Evolutionary conservation across 2,888 invertebrate species (phyloP), one percentile per base, ranked within the genome.

Genomic region (Penaeus monodon): DNA sequence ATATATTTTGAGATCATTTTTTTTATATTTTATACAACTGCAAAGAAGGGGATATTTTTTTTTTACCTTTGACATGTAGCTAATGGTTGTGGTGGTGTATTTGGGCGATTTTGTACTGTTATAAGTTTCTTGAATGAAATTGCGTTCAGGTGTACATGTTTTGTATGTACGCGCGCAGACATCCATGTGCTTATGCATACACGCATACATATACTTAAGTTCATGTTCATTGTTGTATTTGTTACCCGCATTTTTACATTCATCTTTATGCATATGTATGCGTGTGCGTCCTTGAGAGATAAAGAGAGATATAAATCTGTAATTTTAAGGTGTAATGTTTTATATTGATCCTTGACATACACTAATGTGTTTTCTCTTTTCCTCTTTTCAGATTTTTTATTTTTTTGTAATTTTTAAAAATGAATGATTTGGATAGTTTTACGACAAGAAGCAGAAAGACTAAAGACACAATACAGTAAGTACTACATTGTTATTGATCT

Each of bases 401-500:
- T 88, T 84, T 88, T 89, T 89, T 89, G 86, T 88, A 89, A 89
- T 86, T 86, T 88, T 84, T 89, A 89, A 86, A 88, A 89, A 89
- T 89, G 89, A 89, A 89, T 88, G 89, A 88, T 89, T 88, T 89
- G 88, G 89, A 89, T 88, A 89, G 88, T 88, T 89, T 89, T 89
- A 88, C 89, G 89, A 83, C 89, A 89, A 88, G 89, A 89, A 89
- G 88, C 88, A 82, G 89, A 89, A 76, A 86, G 89, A 88, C 88
- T 89, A 88, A 89, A 89, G 86, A 89, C 79, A 89, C 85, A 79
- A 88, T 88, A 81, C 81, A 89, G 89, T 89, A 88, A 89, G 88
- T 89, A 89, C 84, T 57, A 38, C 57, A 57, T 57, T 57, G 57
- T 57, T 57, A 57, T 57, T 57, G 57, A 57, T 57, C 57, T 57